Evolutionary conservation across 2,797 vertebrate genomes (phyloP).

Genomic region (Pipistrellus pipistrellus): DNA sequence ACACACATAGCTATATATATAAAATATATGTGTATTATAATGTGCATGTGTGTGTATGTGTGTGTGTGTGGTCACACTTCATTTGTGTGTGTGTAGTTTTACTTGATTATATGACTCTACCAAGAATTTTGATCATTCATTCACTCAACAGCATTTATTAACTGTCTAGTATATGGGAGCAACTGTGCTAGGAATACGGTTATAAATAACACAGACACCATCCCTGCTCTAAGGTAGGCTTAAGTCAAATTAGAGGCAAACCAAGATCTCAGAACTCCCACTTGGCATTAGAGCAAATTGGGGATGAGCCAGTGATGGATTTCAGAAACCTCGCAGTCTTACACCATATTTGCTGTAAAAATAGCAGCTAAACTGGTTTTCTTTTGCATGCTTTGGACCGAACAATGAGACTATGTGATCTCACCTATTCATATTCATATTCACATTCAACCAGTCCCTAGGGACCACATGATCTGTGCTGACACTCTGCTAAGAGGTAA

Average conservation of each 20-base stretch:
- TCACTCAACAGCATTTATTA: constrained; percentile 56
- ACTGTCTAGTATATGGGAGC: neutral
- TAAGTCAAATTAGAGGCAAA: constrained; percentile 72
- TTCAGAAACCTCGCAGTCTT: constrained; percentile 68
- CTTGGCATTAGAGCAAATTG: constrained; percentile 70
- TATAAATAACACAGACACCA: constrained; percentile 67
- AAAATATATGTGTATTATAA: neutral
- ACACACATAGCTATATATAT: neutral
- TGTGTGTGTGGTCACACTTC: neutral
- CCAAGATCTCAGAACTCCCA: constrained; percentile 70
- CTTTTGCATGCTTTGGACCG: neutral
- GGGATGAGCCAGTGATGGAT: constrained; percentile 67
- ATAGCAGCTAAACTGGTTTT: constrained; percentile 63
- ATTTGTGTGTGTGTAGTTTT: neutral
- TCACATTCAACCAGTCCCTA: neutral
- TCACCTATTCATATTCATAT: neutral
- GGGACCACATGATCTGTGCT: neutral
- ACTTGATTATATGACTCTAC: neutral
- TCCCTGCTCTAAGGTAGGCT: constrained; percentile 63
- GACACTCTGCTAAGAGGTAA: neutral
- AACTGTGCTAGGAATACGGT: neutral
- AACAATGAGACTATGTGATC: neutral
- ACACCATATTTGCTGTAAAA: constrained; percentile 67
- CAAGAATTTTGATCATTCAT: constrained; percentile 32
- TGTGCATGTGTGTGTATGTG: neutral